A percentile compares a stretch with the other conserved stretches of the same genome.
Evolutionary conservation across 1,140 invertebrate genomes (phyloP).

Genomic region (Drosophila watanabei): DNA sequence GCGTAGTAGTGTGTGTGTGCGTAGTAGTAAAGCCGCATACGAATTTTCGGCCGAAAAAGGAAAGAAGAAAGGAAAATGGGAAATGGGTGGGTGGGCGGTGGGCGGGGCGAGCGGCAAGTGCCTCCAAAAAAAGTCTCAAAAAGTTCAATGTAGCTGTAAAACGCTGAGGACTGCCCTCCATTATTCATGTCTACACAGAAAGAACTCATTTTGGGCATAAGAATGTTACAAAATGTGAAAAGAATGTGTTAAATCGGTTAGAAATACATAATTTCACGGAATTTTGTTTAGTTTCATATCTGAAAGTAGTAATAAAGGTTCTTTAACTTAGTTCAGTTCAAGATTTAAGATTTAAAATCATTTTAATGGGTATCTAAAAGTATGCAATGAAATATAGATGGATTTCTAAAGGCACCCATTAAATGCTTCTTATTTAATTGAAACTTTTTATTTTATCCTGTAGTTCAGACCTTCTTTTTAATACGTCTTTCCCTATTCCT

Average conservation of each 20-base stretch:
- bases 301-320: not conserved
- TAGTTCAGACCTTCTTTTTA: not conserved
- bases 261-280: not conserved
- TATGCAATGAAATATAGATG: not conserved
- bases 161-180: slow-evolving; percentile 43
- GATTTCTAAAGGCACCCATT: not conserved
- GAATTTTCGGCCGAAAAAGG: slow-evolving; percentile 35
- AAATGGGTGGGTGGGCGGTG: slow-evolving; percentile 15
- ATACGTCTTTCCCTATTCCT: no score
- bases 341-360: not conserved
- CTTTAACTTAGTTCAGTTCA: no score
- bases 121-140: slow-evolving; percentile 49
- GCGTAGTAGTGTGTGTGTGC: slow-evolving; percentile 62
- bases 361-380: not conserved
- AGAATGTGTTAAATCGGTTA: no score
- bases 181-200: slow-evolving; percentile 55
- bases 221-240: not conserved
- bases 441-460: not conserved
- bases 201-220: slow-evolving; percentile 1
- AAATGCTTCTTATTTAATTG: not conserved
- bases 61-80: slow-evolving; percentile 10
- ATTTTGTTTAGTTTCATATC: not conserved
- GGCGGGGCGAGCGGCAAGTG: slow-evolving; percentile 62
- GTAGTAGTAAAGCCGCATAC: slow-evolving; percentile 80
- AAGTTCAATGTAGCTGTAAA: slow-evolving; percentile 81